These are phyloP conservation scores for Nothoprocta perdicaria DNA, from an alignment of 2,113 vertebrate genomes.

Conservation along the genomic window DNA sequence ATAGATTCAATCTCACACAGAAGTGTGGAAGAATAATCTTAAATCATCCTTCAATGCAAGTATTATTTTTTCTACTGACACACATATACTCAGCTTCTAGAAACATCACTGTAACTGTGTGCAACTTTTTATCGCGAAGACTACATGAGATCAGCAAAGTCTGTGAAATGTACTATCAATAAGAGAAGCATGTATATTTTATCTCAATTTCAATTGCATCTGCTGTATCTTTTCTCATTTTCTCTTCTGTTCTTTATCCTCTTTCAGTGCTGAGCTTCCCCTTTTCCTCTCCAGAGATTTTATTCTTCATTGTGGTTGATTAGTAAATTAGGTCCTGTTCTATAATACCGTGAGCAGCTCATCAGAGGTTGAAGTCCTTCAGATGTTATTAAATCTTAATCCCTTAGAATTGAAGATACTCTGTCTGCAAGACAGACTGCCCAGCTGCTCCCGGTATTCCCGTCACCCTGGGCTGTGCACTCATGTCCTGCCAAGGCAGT, in stretches of 20 bases:
- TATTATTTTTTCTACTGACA: slow-evolving; percentile 41
- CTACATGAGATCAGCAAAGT: neutral
- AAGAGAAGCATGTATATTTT: neutral
- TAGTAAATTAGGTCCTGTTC: neutral
- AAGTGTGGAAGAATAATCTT: slow-evolving; percentile 47
- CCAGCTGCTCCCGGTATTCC: neutral
- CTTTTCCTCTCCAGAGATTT: neutral
- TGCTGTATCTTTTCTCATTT: neutral
- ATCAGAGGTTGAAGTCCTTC: neutral
- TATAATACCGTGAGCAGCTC: neutral
- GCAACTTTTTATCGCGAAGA: neutral
- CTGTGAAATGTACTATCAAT: neutral
- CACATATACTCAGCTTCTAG: slow-evolving; percentile 22
- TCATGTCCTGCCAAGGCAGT: neutral
- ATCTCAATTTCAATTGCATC: neutral
- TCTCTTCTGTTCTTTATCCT: neutral
- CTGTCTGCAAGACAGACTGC: neutral
- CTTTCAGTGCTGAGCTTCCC: neutral
- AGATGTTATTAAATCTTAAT: neutral
- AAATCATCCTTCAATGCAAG: slow-evolving; percentile 45
- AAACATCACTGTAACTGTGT: neutral
- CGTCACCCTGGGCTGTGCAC: neutral
- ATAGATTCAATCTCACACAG: slow-evolving; percentile 53
- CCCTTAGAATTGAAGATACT: neutral
- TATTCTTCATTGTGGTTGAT: neutral